A percentile compares a stretch with the other conserved stretches of the same genome.
phyloP scores from a whole-genome alignment of 2,113 vertebrate genomes.

The Epinephelus fuscoguttatus region DNA sequence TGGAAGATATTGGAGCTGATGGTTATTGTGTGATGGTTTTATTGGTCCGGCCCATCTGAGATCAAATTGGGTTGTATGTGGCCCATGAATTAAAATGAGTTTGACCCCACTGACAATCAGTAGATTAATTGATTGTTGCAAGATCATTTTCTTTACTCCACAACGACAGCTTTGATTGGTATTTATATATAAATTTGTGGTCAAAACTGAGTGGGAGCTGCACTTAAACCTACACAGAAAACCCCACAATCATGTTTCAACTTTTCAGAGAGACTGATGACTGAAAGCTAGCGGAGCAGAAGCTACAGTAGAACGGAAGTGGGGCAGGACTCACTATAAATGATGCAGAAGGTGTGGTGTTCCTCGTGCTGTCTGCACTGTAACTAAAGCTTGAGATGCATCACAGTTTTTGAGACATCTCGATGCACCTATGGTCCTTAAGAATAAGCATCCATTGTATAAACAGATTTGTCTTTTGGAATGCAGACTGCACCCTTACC shows the following conservation, averaged over 20 bases:
- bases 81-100: too few species aligned
- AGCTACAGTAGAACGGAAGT: slow-evolving; percentile 21
- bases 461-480: slow-evolving; percentile 16
- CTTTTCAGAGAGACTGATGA: not conserved
- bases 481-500: slow-evolving; percentile 13
- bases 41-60: too few species aligned
- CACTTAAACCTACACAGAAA: not conserved
- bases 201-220: not conserved
- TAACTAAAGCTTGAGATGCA: not conserved
- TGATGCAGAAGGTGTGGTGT: slow-evolving; percentile 32
- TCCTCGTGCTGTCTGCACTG: not conserved
- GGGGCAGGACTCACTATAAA: slow-evolving; percentile 31
- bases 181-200: not conserved
- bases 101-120: too few species aligned
- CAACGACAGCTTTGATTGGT: not conserved
- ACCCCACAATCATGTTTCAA: slow-evolving; percentile 22
- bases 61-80: too few species aligned
- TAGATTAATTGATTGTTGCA: too few species aligned
- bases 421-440: not conserved
- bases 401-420: not conserved
- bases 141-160: too few species aligned
- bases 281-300: slow-evolving; percentile 11
- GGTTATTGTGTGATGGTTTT: too few species aligned
- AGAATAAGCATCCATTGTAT: slow-evolving; percentile 5
- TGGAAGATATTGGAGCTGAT: too few species aligned